Evolutionary conservation across 2,888 invertebrate genomes (phyloP).

Genomic region (Lycia hirtaria): DNA sequence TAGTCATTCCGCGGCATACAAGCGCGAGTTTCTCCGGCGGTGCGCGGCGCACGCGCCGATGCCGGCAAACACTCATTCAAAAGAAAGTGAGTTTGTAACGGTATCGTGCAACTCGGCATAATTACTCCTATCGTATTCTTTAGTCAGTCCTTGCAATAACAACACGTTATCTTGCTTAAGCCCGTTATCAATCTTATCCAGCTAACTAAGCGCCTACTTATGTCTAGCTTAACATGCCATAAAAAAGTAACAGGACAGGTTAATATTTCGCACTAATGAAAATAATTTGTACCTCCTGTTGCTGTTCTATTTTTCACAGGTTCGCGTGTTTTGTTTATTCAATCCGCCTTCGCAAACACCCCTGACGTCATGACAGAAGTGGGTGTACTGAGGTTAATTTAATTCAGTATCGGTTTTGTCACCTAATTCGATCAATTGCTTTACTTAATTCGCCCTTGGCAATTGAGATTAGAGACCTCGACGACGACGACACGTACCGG

Average conservation of each 20-base stretch:
- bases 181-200: background rate
- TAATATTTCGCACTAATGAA: constrained; percentile 1
- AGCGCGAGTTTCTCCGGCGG: constrained; percentile 57
- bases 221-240: background rate
- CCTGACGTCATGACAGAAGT: constrained; percentile 36
- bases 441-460: constrained; percentile 35
- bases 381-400: constrained; percentile 44
- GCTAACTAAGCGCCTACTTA: background rate
- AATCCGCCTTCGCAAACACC: constrained; percentile 23
- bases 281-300: constrained; percentile 1
- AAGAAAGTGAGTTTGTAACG: constrained; percentile 80
- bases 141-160: constrained; percentile 2
- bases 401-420: constrained; percentile 43
- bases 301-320: background rate
- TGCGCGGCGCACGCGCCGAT: constrained; percentile 37
- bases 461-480: constrained; percentile 32
- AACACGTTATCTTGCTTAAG: background rate
- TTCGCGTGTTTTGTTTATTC: constrained; percentile 1
- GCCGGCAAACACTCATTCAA: constrained; percentile 57
- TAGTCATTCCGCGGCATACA: constrained; percentile 53
- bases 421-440: constrained; percentile 43
- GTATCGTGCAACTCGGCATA: constrained; percentile 60
- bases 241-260: background rate
- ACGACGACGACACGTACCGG: constrained; percentile 14
- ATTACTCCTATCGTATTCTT: constrained; percentile 49